Evolutionary conservation across 2,888 invertebrate species (phyloP).

Genomic region (Unio delphinus): DNA sequence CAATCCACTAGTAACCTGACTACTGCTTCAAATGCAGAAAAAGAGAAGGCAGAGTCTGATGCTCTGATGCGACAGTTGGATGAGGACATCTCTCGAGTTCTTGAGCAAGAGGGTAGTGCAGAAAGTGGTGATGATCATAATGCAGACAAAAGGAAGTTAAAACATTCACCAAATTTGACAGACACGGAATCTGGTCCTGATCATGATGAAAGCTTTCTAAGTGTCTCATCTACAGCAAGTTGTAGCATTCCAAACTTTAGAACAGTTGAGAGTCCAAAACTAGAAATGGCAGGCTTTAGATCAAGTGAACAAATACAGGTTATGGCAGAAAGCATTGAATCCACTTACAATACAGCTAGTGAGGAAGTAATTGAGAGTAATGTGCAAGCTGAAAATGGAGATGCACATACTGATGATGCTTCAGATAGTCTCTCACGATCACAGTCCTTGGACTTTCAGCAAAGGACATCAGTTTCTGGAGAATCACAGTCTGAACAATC

Average conservation of each 20-base stretch:
- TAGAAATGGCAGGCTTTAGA: background rate
- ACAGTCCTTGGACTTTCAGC: too few species aligned
- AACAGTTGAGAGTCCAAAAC: slow-evolving; percentile 8
- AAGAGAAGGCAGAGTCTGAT: slow-evolving; percentile 30
- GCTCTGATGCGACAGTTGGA: slow-evolving; percentile 62
- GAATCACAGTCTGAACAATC: too few species aligned
- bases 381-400: too few species aligned
- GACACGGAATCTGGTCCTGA: slow-evolving; percentile 34
- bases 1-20: slow-evolving; percentile 2
- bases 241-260: slow-evolving; percentile 8
- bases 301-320: slow-evolving; percentile 1
- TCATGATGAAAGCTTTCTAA: slow-evolving; percentile 35
- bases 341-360: background rate
- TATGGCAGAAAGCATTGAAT: slow-evolving; percentile 4
- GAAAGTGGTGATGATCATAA: slow-evolving; percentile 48
- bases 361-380: too few species aligned
- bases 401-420: too few species aligned
- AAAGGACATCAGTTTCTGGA: too few species aligned
- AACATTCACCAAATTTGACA: slow-evolving; percentile 15
- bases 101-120: slow-evolving; percentile 44
- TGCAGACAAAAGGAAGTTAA: slow-evolving; percentile 53
- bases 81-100: slow-evolving; percentile 62
- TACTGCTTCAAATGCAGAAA: slow-evolving; percentile 3
- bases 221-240: slow-evolving; percentile 31
- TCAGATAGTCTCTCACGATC: too few species aligned